phyloP scores from a whole-genome alignment of 2,888 invertebrate species.

The Cataglyphis rosenhaueri region DNA sequence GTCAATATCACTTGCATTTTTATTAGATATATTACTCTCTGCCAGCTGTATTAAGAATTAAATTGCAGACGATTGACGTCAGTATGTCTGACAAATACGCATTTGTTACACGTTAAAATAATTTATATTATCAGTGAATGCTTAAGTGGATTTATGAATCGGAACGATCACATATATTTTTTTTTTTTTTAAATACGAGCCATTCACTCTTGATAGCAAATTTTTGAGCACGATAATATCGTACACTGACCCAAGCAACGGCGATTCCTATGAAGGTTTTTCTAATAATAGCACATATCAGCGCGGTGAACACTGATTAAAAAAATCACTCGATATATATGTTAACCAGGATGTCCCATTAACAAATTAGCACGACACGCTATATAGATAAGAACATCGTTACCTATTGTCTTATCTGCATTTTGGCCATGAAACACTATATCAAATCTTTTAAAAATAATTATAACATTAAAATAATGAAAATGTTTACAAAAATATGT shows the following conservation, averaged over 20 bases:
- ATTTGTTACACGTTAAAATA: slow-evolving; percentile 11
- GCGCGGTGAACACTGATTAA: slow-evolving; percentile 69
- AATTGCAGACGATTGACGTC: slow-evolving; percentile 19
- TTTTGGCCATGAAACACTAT: slow-evolving; percentile 39
- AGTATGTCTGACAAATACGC: not conserved
- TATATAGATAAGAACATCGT: slow-evolving; percentile 66
- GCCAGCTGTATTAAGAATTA: slow-evolving; percentile 13
- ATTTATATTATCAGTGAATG: not conserved
- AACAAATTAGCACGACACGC: slow-evolving; percentile 73
- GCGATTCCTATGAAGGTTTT: slow-evolving; percentile 64
- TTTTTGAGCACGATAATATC: slow-evolving; percentile 50
- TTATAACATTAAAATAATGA: not conserved
- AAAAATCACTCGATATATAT: slow-evolving; percentile 67
- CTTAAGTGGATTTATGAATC: slow-evolving; percentile 35
- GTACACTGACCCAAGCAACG: slow-evolving; percentile 49
- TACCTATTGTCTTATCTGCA: slow-evolving; percentile 59
- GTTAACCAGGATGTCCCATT: slow-evolving; percentile 76
- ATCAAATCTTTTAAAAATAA: slow-evolving; percentile 17
- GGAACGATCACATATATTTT: not conserved
- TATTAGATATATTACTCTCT: no score
- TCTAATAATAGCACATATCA: slow-evolving; percentile 72
- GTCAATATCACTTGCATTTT: no score
- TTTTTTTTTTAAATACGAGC: slow-evolving; percentile 13
- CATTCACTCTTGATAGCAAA: not conserved
- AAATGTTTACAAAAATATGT: not conserved